A percentile compares a stretch with the other conserved stretches of the same genome.
Conservation (phyloP, 2,797 vertebrate genomes). For the Gadopsis bispinosus region DNA sequence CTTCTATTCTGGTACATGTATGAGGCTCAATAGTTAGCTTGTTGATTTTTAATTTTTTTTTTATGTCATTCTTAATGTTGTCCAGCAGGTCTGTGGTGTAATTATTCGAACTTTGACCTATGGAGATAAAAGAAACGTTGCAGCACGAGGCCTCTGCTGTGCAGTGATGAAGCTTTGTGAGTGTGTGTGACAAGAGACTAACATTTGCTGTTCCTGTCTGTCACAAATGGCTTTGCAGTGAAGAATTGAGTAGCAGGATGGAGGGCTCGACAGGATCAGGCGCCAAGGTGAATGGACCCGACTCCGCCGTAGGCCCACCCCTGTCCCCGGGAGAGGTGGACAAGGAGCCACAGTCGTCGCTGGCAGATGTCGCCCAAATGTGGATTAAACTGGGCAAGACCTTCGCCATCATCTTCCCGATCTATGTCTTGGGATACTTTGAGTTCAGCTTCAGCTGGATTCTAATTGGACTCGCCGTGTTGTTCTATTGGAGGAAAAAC, state of each 20-base stretch:
- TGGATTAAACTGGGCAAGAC: constrained; percentile 92
- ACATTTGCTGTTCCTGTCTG: neutral
- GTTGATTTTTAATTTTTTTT: neutral
- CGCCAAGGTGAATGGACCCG: constrained; percentile 46
- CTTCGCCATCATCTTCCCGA: constrained; percentile 91
- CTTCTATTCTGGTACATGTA: neutral
- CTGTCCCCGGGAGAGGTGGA: constrained; percentile 49
- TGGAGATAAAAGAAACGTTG: neutral
- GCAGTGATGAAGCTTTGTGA: neutral
- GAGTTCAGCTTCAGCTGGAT: constrained; percentile 98
- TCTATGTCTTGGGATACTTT: constrained; percentile 94
- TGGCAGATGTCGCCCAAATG: constrained; percentile 84
- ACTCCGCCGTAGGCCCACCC: constrained; percentile 24
- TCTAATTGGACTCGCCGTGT: constrained; percentile 88
- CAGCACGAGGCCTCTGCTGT: neutral
- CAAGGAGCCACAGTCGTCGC: constrained; percentile 77
- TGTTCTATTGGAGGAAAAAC: constrained; percentile 90
- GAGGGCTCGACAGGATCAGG: constrained; percentile 45
- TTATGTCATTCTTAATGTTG: neutral
- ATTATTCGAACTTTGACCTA: constrained; percentile 23
- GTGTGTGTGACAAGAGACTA: neutral
- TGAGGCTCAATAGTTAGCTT: neutral
- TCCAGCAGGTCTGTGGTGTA: neutral
- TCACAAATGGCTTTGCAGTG: constrained; percentile 56
- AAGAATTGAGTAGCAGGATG: constrained; percentile 71